Percentiles rank a stretch among this genome's conserved stretches.
phyloP scores from a whole-genome alignment of 1,140 invertebrate genomes.

The Orius laevigatus region DNA sequence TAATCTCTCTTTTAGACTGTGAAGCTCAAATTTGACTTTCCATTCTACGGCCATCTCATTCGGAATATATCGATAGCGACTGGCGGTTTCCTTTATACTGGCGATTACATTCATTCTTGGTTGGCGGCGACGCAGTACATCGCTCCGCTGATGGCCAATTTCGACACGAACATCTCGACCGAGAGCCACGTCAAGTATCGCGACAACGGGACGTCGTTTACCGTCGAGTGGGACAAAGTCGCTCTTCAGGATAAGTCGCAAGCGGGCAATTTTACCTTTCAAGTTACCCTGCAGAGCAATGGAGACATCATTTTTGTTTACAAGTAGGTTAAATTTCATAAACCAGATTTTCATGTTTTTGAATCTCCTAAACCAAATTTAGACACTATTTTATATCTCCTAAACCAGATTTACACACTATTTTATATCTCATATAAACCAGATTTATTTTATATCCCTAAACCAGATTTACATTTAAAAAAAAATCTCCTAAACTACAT shows the following conservation, averaged over 20 bases:
- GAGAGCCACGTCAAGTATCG: conserved; percentile 68
- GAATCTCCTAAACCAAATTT: no score
- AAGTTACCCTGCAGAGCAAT: conserved; percentile 62
- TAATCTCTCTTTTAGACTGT: no score
- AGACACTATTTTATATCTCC: no score
- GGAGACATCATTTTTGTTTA: conserved; percentile 91
- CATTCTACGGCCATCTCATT: conserved; percentile 85
- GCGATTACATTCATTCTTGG: conserved; percentile 93
- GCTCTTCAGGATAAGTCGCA: conserved; percentile 57
- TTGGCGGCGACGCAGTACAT: conserved; percentile 97
- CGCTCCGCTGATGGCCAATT: conserved; percentile 98
- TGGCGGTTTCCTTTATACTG: conserved; percentile 91
- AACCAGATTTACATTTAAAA: no score
- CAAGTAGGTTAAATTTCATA: no score
- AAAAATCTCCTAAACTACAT: no score
- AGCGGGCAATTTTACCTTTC: conserved; percentile 65
- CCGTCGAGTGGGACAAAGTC: conserved; percentile 86
- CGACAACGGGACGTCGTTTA: conserved; percentile 76
- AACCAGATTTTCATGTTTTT: no score
- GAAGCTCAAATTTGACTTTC: conserved; percentile 71
- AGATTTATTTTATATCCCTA: no score
- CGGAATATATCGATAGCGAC: conserved; percentile 92
- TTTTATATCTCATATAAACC: no score
- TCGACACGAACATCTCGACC: conserved; percentile 71
- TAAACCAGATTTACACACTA: no score